Evolutionary conservation across 2,888 invertebrate species (phyloP), one percentile per base, ranked within the genome.

Genomic region (Thecocarcelia acutangulata): DNA sequence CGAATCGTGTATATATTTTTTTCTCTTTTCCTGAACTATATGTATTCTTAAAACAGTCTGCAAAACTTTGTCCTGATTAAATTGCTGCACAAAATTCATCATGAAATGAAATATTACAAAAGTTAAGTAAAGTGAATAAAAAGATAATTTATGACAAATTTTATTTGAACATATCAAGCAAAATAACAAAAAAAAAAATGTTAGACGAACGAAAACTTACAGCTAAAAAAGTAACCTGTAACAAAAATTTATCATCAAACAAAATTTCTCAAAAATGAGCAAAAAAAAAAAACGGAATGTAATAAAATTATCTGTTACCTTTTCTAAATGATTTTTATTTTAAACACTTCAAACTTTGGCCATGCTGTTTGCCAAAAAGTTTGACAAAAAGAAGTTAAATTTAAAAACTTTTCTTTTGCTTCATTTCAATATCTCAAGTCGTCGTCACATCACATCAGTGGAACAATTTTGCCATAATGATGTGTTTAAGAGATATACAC

Each of bases 401-500:
- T 76, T 61, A 37, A 68, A 52, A 76, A 68, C 15, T 76, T 75
- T 66, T 59, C 73, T 24, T 37, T 73, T 21, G 44, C 33, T 54
- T 52, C 44, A 19, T 33, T 63, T 37, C 56, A 46, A 74, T 74
- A 74, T 64, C 46, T 70, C 58, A 58, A 33, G 8, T 33, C 8
- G 58, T 56, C 54, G 21, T 37, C 56, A 46, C 64, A 54, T 54
- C 73, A 73, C 73, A 64, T 74, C 73, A 54, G 24, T 64, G 64
- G 37, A 64, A 64, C 28, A 64, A 28, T 52, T 64, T 68, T 69
- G 46, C 69, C 68, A 64, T 78, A 74, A 78, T 74, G 82, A 82
- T 70, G 74, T 74, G 69, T 76, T 81, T 68, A 64, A 77, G 56
- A 56, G 73, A 24, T 73, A 77, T 81, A 77, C 56, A 76, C 72